Evolutionary conservation across 1,140 invertebrate genomes (phyloP), one percentile per base, ranked within the genome.

Genomic region (Ceratina australensis): DNA sequence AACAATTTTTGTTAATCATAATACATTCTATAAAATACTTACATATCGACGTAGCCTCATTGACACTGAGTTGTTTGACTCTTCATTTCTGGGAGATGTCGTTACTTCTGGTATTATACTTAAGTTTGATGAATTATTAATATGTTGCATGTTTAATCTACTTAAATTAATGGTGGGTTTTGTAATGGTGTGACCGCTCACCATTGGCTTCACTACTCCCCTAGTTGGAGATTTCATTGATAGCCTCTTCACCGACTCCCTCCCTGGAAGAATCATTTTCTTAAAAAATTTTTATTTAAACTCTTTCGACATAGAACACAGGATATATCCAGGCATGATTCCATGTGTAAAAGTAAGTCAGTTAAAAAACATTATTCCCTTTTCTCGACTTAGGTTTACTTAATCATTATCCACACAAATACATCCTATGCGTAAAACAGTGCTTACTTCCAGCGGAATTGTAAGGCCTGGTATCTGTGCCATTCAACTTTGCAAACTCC

Each of bases 181-280:
- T 49, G 91, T 91, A 49, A 92, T 92, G 4, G 90, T 91, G 33
- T 91, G 90, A 26, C 92, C 92, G 78, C 91, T 87, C 3, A 92
- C 91, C 88, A 92, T 92, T 49, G 92, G 92, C 22, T 92, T 88
- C 13, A 92, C 92, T 5, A 92, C 90, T 66, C 91, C 91, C 79
- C 78, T 88, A 28, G 90, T 87, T 64, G 91, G 91, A 20, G 90
- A 89, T 86, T 92, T 92, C 15, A 71, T 81, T 2, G 89, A 87
- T 0, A 89, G 49, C 78, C 83, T 82, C 82, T 80, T 82, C 2
- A 42, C 68, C 1, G 87, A 87, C 15, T 89, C 88, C 77, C 83
- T 84, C 57, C 72, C 87, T 88, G 61, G 26, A 83, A 84, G 56
- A 61, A 57, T 50, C 61, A 47, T 66, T 2, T 49, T 56, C 26